phyloP scores from a whole-genome alignment of 2,888 invertebrate genomes.

The Drosophila pegasa region DNA sequence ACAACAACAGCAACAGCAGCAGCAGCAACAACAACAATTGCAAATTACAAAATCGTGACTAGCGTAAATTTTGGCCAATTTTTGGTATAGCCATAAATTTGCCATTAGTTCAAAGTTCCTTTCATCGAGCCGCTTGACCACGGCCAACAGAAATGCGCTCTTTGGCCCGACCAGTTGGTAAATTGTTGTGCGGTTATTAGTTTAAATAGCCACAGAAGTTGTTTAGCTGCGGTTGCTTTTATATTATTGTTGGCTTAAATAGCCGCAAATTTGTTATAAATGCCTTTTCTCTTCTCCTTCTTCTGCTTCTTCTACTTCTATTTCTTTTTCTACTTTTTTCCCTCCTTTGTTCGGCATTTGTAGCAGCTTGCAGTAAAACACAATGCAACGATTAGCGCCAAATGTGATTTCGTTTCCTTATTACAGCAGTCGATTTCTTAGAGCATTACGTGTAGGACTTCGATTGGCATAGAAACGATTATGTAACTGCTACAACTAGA shows the following conservation, averaged over 20 bases:
- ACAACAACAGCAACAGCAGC: constrained; percentile 48
- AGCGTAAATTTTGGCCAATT: constrained; percentile 69
- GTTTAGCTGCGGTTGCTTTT: constrained; percentile 26
- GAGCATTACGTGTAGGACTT: background rate
- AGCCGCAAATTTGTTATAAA: constrained; percentile 53
- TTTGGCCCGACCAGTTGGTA: constrained; percentile 31
- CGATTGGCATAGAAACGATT: no score
- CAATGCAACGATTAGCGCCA: constrained; percentile 10
- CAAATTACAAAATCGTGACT: constrained; percentile 82
- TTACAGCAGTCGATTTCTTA: background rate
- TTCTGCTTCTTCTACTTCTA: background rate
- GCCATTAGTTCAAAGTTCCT: constrained; percentile 53
- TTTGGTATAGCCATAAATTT: constrained; percentile 65
- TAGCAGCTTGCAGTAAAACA: background rate
- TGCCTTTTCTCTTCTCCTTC: background rate
- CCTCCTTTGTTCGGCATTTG: background rate
- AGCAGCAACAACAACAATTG: constrained; percentile 54
- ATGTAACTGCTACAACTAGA: no score
- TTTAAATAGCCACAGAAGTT: constrained; percentile 63
- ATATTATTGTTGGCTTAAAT: constrained; percentile 41
- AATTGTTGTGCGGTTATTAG: constrained; percentile 66
- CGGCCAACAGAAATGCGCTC: constrained; percentile 24
- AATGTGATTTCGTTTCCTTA: constrained; percentile 1
- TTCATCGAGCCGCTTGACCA: constrained; percentile 16
- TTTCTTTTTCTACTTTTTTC: background rate